Conservation (phyloP, 2,113 vertebrate species). For the Heterocephalus glaber region DNA sequence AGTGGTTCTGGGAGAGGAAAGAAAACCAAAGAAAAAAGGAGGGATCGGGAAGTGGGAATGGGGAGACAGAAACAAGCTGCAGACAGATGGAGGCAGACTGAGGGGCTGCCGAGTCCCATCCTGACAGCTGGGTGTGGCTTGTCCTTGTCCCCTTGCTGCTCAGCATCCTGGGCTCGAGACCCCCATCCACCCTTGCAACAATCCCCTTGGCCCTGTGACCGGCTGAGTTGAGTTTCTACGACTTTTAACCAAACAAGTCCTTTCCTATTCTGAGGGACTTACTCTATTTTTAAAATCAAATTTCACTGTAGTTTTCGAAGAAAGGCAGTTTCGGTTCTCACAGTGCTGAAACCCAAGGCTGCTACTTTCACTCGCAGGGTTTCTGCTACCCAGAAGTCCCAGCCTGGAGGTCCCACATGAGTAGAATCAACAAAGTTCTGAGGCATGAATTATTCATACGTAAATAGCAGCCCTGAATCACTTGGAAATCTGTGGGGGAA, state of each 20-base stretch:
- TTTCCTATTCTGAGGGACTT: neutral
- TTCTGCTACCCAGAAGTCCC: neutral
- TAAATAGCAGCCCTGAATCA: neutral
- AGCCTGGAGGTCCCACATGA: accelerated
- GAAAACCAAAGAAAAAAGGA: neutral
- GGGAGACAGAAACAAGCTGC: neutral
- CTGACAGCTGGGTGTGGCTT: accelerated
- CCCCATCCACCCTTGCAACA: accelerated
- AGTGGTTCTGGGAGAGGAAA: no score
- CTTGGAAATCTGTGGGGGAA: neutral
- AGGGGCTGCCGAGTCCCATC: neutral
- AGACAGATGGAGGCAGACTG: accelerated
- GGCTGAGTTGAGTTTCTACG: neutral
- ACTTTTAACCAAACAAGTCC: neutral
- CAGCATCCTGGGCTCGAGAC: neutral
- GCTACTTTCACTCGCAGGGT: accelerated
- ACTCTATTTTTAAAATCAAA: neutral
- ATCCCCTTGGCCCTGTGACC: neutral
- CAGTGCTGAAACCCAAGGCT: neutral
- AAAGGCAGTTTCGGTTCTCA: neutral
- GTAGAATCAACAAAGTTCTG: no score
- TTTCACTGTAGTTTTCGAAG: neutral
- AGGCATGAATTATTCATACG: neutral
- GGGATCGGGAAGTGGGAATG: no score
- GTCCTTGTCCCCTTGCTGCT: neutral